Evolutionary conservation across 2,797 vertebrate species (phyloP).

Genomic region (Acrocephalus scirpaceus): DNA sequence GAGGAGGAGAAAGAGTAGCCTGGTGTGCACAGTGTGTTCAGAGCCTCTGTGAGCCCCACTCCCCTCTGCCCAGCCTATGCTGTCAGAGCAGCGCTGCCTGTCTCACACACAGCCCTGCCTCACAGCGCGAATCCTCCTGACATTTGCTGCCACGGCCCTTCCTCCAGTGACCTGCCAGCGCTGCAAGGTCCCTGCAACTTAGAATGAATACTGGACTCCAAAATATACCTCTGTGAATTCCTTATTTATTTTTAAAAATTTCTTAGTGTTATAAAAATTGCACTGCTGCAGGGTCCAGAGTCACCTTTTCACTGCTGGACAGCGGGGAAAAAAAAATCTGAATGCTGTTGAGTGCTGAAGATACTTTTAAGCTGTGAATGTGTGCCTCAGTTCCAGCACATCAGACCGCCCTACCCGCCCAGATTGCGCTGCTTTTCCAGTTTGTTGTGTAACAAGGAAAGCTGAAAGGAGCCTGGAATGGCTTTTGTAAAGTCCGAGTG

Average conservation of each 20-base stretch:
- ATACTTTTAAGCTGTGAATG: not conserved
- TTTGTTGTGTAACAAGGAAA: not conserved
- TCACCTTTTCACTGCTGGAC: not conserved
- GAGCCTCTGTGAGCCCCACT: not conserved
- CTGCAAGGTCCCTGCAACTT: not conserved
- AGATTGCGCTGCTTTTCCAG: not conserved
- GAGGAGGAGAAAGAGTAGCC: not conserved
- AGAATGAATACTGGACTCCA: not conserved
- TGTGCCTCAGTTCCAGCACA: not conserved
- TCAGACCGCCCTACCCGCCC: not conserved
- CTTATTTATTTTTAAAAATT: not conserved
- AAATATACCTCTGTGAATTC: not conserved
- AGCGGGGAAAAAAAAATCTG: not conserved
- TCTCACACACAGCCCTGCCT: not conserved
- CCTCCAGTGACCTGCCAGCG: not conserved
- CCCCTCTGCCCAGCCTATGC: not conserved
- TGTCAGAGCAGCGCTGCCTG: not conserved
- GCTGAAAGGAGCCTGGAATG: not conserved
- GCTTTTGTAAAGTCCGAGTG: not conserved
- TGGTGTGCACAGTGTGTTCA: not conserved
- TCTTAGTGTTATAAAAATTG: not conserved
- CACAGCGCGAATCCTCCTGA: not conserved
- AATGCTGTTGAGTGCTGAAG: not conserved
- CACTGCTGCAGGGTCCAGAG: not conserved
- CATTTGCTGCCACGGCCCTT: not conserved